Evolutionary conservation across 2,888 invertebrate species (phyloP), one percentile per base, ranked within the genome.

Genomic region (Selenia dentaria): DNA sequence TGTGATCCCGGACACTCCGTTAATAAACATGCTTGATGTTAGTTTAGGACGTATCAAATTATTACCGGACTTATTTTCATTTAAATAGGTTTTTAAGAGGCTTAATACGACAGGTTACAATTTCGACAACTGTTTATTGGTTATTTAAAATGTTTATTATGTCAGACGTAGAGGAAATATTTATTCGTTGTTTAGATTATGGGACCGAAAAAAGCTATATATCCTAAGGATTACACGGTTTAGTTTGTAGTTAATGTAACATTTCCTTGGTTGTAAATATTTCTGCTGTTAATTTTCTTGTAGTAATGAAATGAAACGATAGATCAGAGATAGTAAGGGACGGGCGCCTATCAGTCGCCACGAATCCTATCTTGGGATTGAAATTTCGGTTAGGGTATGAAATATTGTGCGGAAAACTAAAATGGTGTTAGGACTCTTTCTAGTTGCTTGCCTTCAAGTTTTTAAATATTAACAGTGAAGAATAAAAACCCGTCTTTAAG

Each of bases 31-130:
- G 53, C 57, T 57, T 59, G 50, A 62, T 60, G 57, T 64, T 59
- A 57, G 49, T 54, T 59, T 66, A 65, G 60, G 53, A 68, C 47
- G 55, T 61, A 62, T 62, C 54, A 64, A 57, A 64, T 57, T 54
- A 66, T 57, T 48, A 51, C 54, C 40, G 34, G 47, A 51, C 57
- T 60, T 53, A 67, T 63, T 62, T 65, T 66, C 60, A 70, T 70
- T 59, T 60, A 60, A 69, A 72, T 63, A 47, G 55, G 57, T 53
- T 64, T 64, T 67, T 66, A 59, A 68, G 55, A 59, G 54, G 54
- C 57, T 52, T 54, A 59, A 62, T 58, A 58, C 58, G 67, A 65
- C 62, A 62, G 51, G 62, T 64, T 64, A 64, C 51, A 48, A 59
- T 60, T 62, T 57, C 45, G 54, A 59, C 44, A 51, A 56, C 46